Evolutionary conservation across 2,797 vertebrate species (phyloP).

Genomic region (Thaleichthys pacificus): DNA sequence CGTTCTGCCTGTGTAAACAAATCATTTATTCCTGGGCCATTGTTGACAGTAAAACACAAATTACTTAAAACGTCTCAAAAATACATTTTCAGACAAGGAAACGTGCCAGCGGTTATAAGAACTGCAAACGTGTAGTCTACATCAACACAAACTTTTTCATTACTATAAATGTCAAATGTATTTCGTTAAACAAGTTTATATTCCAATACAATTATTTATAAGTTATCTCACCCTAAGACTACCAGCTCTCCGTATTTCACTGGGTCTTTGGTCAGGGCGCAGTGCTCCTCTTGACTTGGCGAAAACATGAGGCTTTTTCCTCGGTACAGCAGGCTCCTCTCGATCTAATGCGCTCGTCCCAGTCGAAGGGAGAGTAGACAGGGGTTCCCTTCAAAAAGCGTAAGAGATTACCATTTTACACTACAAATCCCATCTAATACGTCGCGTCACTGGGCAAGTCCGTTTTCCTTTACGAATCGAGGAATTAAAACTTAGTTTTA

Average conservation of each 20-base stretch:
- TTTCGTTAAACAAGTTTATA: background rate
- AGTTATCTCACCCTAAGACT: conserved; percentile 88
- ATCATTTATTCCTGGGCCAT: conserved; percentile 19
- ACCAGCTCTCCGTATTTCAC: conserved; percentile 96
- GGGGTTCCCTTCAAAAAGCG: conserved; percentile 56
- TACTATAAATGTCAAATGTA: background rate
- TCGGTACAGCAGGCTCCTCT: conserved; percentile 56
- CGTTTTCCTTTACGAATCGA: conserved; percentile 21
- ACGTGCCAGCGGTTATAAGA: background rate
- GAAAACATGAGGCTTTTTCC: conserved; percentile 88
- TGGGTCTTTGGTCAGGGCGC: conserved; percentile 90
- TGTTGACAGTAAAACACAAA: background rate
- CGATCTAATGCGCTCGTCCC: conserved; percentile 39
- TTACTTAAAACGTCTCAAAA: background rate
- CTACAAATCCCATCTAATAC: conserved; percentile 6
- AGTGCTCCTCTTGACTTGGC: conserved; percentile 88
- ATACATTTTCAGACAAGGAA: background rate
- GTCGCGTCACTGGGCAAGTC: conserved; percentile 2
- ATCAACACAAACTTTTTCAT: background rate
- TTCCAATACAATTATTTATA: background rate
- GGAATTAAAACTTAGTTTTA: conserved; percentile 55
- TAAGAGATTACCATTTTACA: conserved; percentile 55
- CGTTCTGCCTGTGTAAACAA: conserved; percentile 37
- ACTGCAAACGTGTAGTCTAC: background rate
- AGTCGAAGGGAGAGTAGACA: conserved; percentile 48